These are phyloP conservation scores for Xestia c-nigrum DNA, from an alignment of 2,888 invertebrate genomes.

Conservation along the genomic window DNA sequence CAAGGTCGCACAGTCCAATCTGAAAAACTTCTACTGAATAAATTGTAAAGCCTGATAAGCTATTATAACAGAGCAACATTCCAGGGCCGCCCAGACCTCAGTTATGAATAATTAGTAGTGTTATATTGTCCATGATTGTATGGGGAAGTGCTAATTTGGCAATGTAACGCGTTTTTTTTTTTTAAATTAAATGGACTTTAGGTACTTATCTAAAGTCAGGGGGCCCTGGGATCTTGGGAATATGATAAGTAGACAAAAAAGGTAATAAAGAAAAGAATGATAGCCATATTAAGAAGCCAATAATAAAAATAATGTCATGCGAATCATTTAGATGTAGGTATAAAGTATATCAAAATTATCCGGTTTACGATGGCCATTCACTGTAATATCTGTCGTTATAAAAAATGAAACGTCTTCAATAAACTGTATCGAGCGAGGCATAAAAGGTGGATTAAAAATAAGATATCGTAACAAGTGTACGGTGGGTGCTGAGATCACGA, in stretches of 20 bases:
- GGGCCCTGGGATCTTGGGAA: neutral
- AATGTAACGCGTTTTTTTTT: neutral
- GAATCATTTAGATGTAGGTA: slow-evolving; percentile 64
- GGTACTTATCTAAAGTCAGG: neutral
- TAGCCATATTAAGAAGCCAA: slow-evolving; percentile 31
- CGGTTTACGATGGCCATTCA: slow-evolving; percentile 69
- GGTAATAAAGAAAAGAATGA: slow-evolving; percentile 27
- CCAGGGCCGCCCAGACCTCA: neutral
- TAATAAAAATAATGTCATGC: slow-evolving; percentile 59
- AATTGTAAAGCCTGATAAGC: neutral
- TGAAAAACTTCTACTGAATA: slow-evolving; percentile 13
- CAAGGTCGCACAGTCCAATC: neutral
- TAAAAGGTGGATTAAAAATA: slow-evolving; percentile 75
- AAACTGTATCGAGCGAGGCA: slow-evolving; percentile 70
- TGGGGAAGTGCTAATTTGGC: neutral
- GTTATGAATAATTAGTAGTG: neutral
- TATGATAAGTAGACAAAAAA: neutral
- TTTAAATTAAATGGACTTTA: neutral
- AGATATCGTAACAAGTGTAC: slow-evolving; percentile 71
- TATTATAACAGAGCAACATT: neutral
- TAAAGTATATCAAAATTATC: slow-evolving; percentile 60
- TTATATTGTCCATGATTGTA: neutral
- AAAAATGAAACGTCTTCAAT: slow-evolving; percentile 70
- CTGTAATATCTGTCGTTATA: slow-evolving; percentile 71
- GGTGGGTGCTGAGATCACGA: slow-evolving; percentile 59